phyloP scores from a whole-genome alignment of 2,113 vertebrate genomes.

The Meleagris gallopavo region DNA sequence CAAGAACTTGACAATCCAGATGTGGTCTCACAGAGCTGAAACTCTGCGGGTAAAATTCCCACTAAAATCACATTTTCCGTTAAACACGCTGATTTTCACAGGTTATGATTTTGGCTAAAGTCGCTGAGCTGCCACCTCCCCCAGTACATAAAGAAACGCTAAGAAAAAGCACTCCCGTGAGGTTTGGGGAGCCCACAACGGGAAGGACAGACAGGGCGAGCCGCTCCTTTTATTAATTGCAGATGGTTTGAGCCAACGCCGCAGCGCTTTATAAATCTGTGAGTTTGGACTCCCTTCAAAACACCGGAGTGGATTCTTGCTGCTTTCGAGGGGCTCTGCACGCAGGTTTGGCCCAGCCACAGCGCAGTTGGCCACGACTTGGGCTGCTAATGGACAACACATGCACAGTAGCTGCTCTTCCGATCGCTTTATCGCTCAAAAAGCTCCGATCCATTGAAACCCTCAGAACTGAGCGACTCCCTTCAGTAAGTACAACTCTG shows the following conservation, averaged over 20 bases:
- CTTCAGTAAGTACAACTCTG: not conserved
- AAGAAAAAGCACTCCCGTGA: not conserved
- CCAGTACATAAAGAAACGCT: rapidly evolving
- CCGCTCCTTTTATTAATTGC: constrained; percentile 47
- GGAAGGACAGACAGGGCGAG: constrained; percentile 37
- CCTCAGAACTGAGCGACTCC: not conserved
- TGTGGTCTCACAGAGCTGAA: not conserved
- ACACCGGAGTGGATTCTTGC: not conserved
- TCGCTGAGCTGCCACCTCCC: not conserved
- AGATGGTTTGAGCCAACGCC: constrained; percentile 41
- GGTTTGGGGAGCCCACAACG: not conserved
- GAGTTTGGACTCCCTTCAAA: not conserved
- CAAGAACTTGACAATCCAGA: constrained; percentile 14
- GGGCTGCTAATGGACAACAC: constrained; percentile 52
- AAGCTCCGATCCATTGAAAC: not conserved
- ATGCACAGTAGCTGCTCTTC: constrained; percentile 65
- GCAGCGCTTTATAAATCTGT: not conserved
- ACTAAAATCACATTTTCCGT: not conserved
- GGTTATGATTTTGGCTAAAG: not conserved
- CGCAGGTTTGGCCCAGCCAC: constrained; percentile 8
- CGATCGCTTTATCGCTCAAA: not conserved
- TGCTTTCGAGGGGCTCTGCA: not conserved
- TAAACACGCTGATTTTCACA: not conserved
- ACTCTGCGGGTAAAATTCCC: constrained; percentile 20
- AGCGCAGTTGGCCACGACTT: constrained; percentile 1